phyloP scores from a whole-genome alignment of 2,888 invertebrate genomes.

The Rhamphomyia laevipes region DNA sequence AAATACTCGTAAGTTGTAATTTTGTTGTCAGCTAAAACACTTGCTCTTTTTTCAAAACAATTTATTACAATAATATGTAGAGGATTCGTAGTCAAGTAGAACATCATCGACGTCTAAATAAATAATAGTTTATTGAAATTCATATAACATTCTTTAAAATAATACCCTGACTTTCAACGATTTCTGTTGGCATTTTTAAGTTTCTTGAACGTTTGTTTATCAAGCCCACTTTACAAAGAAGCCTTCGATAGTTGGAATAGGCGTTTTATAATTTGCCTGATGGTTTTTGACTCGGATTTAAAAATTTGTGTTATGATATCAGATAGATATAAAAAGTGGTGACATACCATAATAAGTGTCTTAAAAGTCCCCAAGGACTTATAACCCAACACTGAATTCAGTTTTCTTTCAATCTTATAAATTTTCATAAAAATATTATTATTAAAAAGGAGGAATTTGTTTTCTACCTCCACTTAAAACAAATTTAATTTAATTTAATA shows the following conservation, averaged over 20 bases:
- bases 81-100: neutral
- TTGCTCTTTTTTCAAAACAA: conserved; percentile 3
- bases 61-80: conserved; percentile 1
- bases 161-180: neutral
- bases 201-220: neutral
- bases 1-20: neutral
- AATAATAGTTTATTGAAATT: neutral
- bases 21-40: neutral
- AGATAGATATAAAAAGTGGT: neutral
- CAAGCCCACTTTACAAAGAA: neutral
- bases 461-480: too few species aligned
- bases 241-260: neutral
- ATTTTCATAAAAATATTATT: too few species aligned
- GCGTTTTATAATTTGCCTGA: neutral
- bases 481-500: too few species aligned
- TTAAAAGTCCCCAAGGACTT: too few species aligned
- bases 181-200: neutral
- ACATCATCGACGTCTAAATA: neutral
- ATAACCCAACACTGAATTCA: too few species aligned
- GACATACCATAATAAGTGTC: too few species aligned
- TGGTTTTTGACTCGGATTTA: neutral
- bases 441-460: too few species aligned
- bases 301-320: neutral
- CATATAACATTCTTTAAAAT: neutral
- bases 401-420: too few species aligned